Percentiles rank a stretch among this genome's conserved stretches.
phyloP scores from a whole-genome alignment of 2,888 invertebrate species.

The Artemia sinica region DNA sequence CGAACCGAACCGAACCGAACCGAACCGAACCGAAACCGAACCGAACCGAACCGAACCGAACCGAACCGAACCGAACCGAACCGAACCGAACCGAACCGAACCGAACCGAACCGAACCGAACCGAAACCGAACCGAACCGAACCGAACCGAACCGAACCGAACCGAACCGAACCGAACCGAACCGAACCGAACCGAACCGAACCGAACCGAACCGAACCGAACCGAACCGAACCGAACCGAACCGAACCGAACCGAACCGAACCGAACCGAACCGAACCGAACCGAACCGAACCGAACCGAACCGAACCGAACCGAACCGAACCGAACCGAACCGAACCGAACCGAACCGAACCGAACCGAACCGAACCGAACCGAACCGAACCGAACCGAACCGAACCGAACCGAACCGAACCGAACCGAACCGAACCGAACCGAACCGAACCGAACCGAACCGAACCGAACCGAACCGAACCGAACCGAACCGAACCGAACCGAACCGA shows the following conservation, averaged over 20 bases:
- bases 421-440: slow-evolving; percentile 22
- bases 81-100: slow-evolving; percentile 22
- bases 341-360: slow-evolving; percentile 22
- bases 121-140: too few relatives aligned
- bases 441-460: slow-evolving; percentile 21
- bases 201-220: slow-evolving; percentile 18
- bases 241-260: slow-evolving; percentile 22
- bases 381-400: slow-evolving; percentile 23
- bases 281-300: slow-evolving; percentile 22
- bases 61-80: slow-evolving; percentile 23
- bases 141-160: slow-evolving; percentile 23
- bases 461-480: neutral
- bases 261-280: slow-evolving; percentile 22
- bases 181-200: slow-evolving; percentile 22
- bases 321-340: slow-evolving; percentile 21
- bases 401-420: slow-evolving; percentile 22
- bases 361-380: slow-evolving; percentile 23
- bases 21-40: too few relatives aligned
- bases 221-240: slow-evolving; percentile 23
- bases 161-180: slow-evolving; percentile 23
- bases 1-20: too few relatives aligned
- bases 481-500: too few relatives aligned
- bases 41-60: slow-evolving; percentile 23
- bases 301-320: slow-evolving; percentile 20
- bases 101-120: too few relatives aligned